Evolutionary conservation across 2,888 invertebrate species (phyloP), one percentile per base, ranked within the genome.

Genomic region (Nyleta sp.): DNA sequence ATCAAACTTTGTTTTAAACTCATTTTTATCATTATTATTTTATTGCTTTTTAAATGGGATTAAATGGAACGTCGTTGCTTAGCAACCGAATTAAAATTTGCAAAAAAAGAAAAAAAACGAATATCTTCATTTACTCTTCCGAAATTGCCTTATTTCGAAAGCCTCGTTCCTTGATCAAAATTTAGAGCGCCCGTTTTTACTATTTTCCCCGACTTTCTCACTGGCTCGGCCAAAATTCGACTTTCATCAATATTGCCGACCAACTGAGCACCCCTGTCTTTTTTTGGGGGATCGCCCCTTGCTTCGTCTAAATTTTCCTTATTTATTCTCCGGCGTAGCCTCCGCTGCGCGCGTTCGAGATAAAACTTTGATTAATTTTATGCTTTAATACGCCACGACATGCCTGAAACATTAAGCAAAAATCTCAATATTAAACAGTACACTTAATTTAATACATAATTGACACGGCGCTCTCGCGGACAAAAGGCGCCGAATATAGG

Each of bases 281-380:
- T 57, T 62, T 62, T 62, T n/a, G 48, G 38, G 62, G 46, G 38
- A 62, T 46, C 62, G 35, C 44, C 62, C 48, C 48, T 46, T 13
- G 33, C 6, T 62, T 22, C 62, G n/a, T 62, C 62, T 35, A 48
- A 48, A 62, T 62, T 64, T 64, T 64, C 40, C 18, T 64, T 64
- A 64, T 52, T 64, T 64, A 64, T 64, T 40, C 28, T 24, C 38
- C 33, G 20, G n/a, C 46, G 35, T 35, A 20, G 24, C 28, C n/a
- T n/a, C n/a, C n/a, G 11, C 44, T 15, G 18, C n/a, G 28, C 20
- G 10, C 24, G 40, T 40, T 24, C 10, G 11, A 60, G 35, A 60
- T 60, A 46, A 60, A 60, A 60, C 5, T 60, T 46, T 60, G 46
- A 44, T 46, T 46, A 46, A 60, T 33, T 33, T 44, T 18, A 18